Percentiles rank a stretch among this genome's conserved stretches.
Evolutionary conservation across 2,888 invertebrate genomes (phyloP).

Genomic region (Chymomyza caudatula): DNA sequence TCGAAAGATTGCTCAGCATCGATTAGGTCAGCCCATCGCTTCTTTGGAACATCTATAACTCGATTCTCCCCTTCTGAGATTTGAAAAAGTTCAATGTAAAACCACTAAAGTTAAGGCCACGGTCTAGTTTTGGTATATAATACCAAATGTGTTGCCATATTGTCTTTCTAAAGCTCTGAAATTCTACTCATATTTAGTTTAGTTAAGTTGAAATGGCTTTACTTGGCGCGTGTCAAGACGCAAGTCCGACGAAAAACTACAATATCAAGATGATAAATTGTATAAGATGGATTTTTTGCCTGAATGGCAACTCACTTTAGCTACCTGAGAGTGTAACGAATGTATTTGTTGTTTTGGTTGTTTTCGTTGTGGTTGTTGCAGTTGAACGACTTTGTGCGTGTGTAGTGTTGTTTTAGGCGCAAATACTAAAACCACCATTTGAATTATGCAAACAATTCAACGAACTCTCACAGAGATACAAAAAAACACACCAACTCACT

Average conservation of each 20-base stretch:
- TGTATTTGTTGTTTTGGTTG: conserved; percentile 15
- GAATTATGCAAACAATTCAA: conserved; percentile 57
- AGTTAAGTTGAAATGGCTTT: too few relatives aligned
- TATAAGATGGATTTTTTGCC: neutral
- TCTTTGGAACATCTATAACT: too few relatives aligned
- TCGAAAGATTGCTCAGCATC: too few relatives aligned
- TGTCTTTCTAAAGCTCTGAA: too few relatives aligned
- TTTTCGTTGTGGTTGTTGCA: conserved; percentile 1
- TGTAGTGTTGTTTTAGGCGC: conserved; percentile 44
- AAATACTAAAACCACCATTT: conserved; percentile 51
- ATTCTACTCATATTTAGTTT: too few relatives aligned
- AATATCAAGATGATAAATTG: neutral
- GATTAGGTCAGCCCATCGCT: too few relatives aligned
- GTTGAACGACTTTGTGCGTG: conserved; percentile 6
- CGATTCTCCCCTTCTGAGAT: too few relatives aligned
- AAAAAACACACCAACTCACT: neutral
- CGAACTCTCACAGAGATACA: conserved; percentile 16
- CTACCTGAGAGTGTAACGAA: too few relatives aligned
- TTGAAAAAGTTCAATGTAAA: too few relatives aligned
- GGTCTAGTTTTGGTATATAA: too few relatives aligned
- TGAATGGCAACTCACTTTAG: neutral
- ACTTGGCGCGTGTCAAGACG: neutral
- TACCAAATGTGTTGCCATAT: too few relatives aligned
- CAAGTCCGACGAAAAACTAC: neutral
- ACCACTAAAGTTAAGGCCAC: too few relatives aligned